phyloP scores from a whole-genome alignment of 2,113 vertebrate species.

The Uropsilus gracilis region DNA sequence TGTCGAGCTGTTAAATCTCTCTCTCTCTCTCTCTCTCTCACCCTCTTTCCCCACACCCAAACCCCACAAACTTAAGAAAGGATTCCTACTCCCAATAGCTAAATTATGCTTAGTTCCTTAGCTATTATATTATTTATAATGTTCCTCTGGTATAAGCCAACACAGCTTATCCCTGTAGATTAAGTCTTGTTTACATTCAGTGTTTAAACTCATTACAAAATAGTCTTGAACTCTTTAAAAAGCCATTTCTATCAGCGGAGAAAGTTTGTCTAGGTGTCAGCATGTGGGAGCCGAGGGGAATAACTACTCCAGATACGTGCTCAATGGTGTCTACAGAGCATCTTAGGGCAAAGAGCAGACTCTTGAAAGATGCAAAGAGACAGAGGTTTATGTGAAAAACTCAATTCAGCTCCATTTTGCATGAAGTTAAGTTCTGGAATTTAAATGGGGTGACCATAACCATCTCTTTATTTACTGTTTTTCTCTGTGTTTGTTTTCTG shows the following conservation, averaged over 20 bases:
- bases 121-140: background rate
- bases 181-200: background rate
- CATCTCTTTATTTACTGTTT: background rate
- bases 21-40: too few species aligned
- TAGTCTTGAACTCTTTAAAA: constrained; percentile 11
- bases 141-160: constrained; percentile 1
- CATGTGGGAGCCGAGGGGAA: background rate
- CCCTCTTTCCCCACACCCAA: too few species aligned
- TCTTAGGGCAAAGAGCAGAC: background rate
- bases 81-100: background rate
- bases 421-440: background rate
- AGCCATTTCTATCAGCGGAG: background rate
- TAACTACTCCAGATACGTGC: background rate
- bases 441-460: background rate
- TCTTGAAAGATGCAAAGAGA: background rate
- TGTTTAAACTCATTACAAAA: constrained; percentile 14
- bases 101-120: background rate
- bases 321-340: accelerated
- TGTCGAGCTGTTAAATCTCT: background rate
- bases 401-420: background rate
- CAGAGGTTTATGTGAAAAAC: accelerated
- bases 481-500: background rate
- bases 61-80: too few species aligned
- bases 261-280: background rate
- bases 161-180: background rate